A percentile compares a stretch with the other conserved stretches of the same genome.
phyloP scores from a whole-genome alignment of 2,888 invertebrate species.

The Eupithecia abbreviata region DNA sequence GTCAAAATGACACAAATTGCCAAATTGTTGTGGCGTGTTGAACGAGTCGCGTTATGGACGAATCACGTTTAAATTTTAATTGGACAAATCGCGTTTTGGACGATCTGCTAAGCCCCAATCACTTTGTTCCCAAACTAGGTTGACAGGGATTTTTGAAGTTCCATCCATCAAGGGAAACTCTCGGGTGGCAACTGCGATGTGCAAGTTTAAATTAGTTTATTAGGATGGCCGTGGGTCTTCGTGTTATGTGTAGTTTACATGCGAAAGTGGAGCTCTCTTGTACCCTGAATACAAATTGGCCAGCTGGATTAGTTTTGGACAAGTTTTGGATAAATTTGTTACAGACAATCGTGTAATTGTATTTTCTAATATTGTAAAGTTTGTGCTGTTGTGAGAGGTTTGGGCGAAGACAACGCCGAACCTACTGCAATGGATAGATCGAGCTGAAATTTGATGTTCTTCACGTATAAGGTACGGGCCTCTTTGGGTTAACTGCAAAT shows the following conservation, averaged over 20 bases:
- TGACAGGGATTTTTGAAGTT: slow-evolving; percentile 47
- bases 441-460: not conserved
- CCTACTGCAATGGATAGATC: not conserved
- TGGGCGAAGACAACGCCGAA: not conserved
- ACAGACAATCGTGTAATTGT: slow-evolving; percentile 20
- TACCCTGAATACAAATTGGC: slow-evolving; percentile 70
- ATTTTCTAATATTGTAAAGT: not conserved
- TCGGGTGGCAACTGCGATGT: slow-evolving; percentile 36
- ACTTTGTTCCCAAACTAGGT: slow-evolving; percentile 51
- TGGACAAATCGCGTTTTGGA: too few relatives aligned
- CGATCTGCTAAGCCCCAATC: not conserved
- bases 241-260: slow-evolving; percentile 49
- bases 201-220: slow-evolving; percentile 79
- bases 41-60: too few relatives aligned
- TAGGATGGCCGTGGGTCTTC: slow-evolving; percentile 58
- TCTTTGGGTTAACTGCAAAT: not conserved
- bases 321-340: slow-evolving; percentile 56
- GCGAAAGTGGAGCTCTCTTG: slow-evolving; percentile 53
- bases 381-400: not conserved
- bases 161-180: slow-evolving; percentile 26
- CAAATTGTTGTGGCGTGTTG: too few relatives aligned
- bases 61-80: too few relatives aligned
- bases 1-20: too few relatives aligned
- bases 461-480: not conserved
- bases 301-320: slow-evolving; percentile 49